Base-by-base conservation (phyloP, 2,888 invertebrate species). In the Tenthredo mesomela region DNA sequence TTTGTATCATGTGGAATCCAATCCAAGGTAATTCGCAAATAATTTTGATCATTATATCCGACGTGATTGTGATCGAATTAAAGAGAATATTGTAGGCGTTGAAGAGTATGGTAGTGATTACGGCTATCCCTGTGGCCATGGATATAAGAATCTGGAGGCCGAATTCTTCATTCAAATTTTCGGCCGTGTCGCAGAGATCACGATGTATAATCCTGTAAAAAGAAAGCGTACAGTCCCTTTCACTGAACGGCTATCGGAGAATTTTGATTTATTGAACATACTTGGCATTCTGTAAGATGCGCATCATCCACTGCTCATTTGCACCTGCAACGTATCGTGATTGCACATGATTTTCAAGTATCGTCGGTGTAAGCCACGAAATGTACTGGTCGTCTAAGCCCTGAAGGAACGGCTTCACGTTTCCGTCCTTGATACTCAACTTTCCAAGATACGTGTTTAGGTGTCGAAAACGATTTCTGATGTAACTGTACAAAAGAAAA, bases 101-200 rank as follows among this genome's bases (percentile, higher is more conserved):
- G 40, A 40, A 58, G n/a, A 61, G 37, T 18, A 58, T 4, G 7
- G 58, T 15, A 12, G 12, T 61, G 18, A 61, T 12, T 0, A 88
- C 50, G 6, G 86, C 71, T 12, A 88, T 87, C 0, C 88, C 84
- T 0, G 84, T 43, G n/a, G 82, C 82, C 87, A 89, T 87, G 9
- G 88, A 87, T 4, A 88, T 7, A 3, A 90, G 84, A 25, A 85
- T 33, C 29, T 87, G 88, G 2, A 37, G 0, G 4, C 86, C 85
- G 29, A 86, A 86, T 0, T 58, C 77, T 33, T 33, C 33, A 21
- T 80, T 82, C 18, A 86, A 9, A 0, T 15, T 29, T 73, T n/a
- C 65, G 0, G 85, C 80, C 9, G 77, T 18, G 65, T 21, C 84
- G 12, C 43, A 58, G 9, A 86, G 82, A 33, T 86, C 86, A 3